These are phyloP conservation scores for Ceratina australensis DNA, from an alignment of 1,140 invertebrate species.

Conservation along the genomic window DNA sequence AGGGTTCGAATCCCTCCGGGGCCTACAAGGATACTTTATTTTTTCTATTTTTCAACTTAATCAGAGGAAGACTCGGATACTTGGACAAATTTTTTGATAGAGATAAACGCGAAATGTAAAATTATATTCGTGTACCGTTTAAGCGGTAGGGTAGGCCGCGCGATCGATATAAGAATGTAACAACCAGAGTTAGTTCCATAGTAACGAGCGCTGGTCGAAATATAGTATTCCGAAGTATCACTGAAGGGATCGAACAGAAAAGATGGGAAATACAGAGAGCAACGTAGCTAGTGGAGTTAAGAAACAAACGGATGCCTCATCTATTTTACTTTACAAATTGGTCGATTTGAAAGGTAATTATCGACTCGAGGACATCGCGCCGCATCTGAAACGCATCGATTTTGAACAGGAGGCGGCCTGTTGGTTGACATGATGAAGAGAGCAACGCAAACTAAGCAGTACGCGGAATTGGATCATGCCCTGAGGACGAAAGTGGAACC, in stretches of 20 bases:
- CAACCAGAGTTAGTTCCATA: constrained; percentile 22
- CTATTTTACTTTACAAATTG: constrained; percentile 90
- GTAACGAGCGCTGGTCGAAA: constrained; percentile 25
- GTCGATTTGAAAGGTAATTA: constrained; percentile 92
- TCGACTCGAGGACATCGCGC: not conserved
- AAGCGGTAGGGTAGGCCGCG: not conserved
- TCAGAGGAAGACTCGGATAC: too few species aligned
- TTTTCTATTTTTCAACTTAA: not conserved
- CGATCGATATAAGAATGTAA: constrained; percentile 47
- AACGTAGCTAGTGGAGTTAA: constrained; percentile 95
- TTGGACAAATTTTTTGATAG: too few species aligned
- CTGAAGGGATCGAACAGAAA: too few species aligned
- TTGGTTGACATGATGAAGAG: constrained; percentile 96
- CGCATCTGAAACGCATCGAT: too few species aligned
- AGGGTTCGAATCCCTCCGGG: constrained; percentile 81
- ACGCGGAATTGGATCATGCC: constrained; percentile 92
- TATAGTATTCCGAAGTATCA: not conserved
- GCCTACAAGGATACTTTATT: constrained; percentile 58
- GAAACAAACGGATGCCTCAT: constrained; percentile 92
- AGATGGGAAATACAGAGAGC: constrained; percentile 96
- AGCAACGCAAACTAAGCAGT: constrained; percentile 92
- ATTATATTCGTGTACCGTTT: too few species aligned
- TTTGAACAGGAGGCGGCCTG: constrained; percentile 88
- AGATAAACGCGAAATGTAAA: too few species aligned
- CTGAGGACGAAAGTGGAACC: constrained; percentile 94